Evolutionary conservation across 2,888 invertebrate genomes (phyloP).

Genomic region (Cantharis lateralis): DNA sequence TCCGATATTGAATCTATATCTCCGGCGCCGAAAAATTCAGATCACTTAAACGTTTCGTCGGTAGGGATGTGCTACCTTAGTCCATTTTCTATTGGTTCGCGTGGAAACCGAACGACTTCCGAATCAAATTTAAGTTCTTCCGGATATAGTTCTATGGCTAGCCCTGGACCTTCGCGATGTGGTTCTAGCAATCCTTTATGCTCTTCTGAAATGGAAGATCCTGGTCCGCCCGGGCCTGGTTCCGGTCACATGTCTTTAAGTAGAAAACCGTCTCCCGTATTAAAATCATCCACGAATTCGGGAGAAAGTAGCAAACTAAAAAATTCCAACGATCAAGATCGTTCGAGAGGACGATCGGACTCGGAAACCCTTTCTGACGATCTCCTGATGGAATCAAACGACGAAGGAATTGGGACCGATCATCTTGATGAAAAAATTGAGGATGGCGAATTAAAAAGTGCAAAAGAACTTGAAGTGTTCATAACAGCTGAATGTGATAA

Average conservation of each 20-base stretch:
- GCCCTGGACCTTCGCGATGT: slow-evolving; percentile 80
- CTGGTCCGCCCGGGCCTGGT: slow-evolving; percentile 63
- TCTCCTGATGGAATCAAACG: slow-evolving; percentile 71
- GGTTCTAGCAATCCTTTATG: slow-evolving; percentile 81
- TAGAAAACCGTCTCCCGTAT: slow-evolving; percentile 64
- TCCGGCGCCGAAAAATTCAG: slow-evolving; percentile 59
- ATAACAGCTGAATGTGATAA: slow-evolving; percentile 54
- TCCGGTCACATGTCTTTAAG: slow-evolving; percentile 43
- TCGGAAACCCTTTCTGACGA: slow-evolving; percentile 77
- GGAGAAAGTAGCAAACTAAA: slow-evolving; percentile 42
- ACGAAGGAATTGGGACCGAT: slow-evolving; percentile 79
- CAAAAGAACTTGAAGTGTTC: slow-evolving; percentile 64
- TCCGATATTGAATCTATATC: slow-evolving; percentile 73
- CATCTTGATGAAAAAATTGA: slow-evolving; percentile 71
- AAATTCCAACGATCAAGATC: slow-evolving; percentile 55
- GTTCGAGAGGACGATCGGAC: slow-evolving; percentile 69
- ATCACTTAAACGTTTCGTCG: slow-evolving; percentile 56
- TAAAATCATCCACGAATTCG: slow-evolving; percentile 60
- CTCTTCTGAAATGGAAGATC: slow-evolving; percentile 76
- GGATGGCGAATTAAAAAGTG: slow-evolving; percentile 69
- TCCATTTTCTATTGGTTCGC: slow-evolving; percentile 75
- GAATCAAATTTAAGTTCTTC: slow-evolving; percentile 84
- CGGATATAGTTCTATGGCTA: slow-evolving; percentile 85
- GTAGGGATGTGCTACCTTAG: slow-evolving; percentile 74
- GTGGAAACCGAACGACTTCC: slow-evolving; percentile 76